phyloP scores from a whole-genome alignment of 2,113 vertebrate species.

The Nothoprocta perdicaria region DNA sequence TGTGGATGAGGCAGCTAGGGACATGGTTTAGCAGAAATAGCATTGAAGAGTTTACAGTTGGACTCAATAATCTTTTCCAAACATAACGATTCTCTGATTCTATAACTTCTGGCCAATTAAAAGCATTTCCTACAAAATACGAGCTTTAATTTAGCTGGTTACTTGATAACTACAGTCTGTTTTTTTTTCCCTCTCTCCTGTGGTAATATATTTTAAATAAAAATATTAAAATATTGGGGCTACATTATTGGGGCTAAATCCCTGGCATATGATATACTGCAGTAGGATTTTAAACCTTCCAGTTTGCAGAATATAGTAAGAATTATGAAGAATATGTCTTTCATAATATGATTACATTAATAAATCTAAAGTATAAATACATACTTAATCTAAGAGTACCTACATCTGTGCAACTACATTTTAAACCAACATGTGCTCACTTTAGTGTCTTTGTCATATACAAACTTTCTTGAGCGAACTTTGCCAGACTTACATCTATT shows the following conservation, averaged over 20 bases:
- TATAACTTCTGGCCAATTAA: background rate
- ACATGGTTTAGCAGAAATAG: no score
- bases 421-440: background rate
- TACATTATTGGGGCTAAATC: background rate
- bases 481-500: background rate
- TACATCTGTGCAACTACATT: background rate
- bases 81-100: no score
- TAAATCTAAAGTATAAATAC: background rate
- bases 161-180: background rate
- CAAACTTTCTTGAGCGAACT: background rate
- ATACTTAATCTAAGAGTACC: background rate
- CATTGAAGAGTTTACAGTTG: no score
- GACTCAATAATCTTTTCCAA: no score
- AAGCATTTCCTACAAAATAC: background rate
- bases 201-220: background rate
- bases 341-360: background rate
- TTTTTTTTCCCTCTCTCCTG: background rate
- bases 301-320: background rate
- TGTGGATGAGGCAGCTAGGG: no score
- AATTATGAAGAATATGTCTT: background rate
- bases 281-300: background rate
- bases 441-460: background rate
- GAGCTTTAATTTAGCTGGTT: background rate
- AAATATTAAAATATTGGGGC: background rate
- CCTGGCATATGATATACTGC: background rate